Base-by-base conservation (phyloP, 2,888 invertebrate species). In the Epinotia bilunana region DNA sequence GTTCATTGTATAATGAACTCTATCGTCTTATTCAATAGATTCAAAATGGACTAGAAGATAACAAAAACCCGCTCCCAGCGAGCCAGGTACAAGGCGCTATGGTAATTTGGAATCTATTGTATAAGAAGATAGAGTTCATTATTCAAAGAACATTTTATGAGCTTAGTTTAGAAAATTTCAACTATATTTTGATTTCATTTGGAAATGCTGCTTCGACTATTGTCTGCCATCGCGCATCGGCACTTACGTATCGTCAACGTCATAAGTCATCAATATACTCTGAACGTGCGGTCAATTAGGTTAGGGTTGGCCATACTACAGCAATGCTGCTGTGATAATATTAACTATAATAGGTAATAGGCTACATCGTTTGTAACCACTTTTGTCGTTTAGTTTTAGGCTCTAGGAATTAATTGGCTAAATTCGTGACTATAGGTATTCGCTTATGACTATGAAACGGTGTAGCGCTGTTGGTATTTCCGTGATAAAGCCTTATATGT, bases 281-380 rank as follows among this genome's bases (percentile, higher is more conserved):
- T 61, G 58, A 75, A 43, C 75, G 65, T 43, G 72, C 71, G 61
- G 65, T 65, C 65, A 76, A 76, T 67, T 72, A 72, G 67, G 46
- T 46, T 76, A 76, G 72, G 46, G 75, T 20, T 67, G 61, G 28
- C 61, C 53, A 69, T 23, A 65, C 57, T 12, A 57, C 28, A 69
- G 58, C 69, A 60, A 69, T 28, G 46, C 23, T 58, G 11, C 5
- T 53, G 53, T 65, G 64, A 7, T 13, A 53, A n/a, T 28, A 33
- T 65, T 11, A 49, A 13, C 12, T 20, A 46, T 43, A 46, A 63
- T 53, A 28, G n/a, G 9, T 13, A 9, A 20, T 13, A 39, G 39
- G 9, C 61, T 61, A 6, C 61, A 39, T 12, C 39, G 39, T 61
- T 61, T 39, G 33, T 33, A 49, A 64, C 9, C 13, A 43, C 46